Base-by-base conservation (phyloP, 2,797 vertebrate genomes). In the Coendou prehensilis region DNA sequence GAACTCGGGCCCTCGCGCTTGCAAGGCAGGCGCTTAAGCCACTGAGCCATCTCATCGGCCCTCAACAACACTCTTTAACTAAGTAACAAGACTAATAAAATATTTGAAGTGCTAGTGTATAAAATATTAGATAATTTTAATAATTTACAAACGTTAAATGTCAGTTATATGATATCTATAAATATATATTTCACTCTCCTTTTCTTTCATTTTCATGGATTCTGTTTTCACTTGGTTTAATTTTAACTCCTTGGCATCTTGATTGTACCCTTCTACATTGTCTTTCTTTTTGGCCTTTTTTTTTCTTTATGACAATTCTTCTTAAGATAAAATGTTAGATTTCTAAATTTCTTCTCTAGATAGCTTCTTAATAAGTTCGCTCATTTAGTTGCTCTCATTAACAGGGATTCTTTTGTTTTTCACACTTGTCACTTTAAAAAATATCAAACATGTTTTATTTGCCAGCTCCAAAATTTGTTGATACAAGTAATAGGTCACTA, bases 191-290 rank as follows among this genome's bases (percentile, higher is more conserved):
- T 54, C 14, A 86, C 23, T 30, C 84, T 89, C 64, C 0, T 52
- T 73, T 90, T 86, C 61, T 93, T 33, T 14, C 9, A 83, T 50
- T 82, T 71, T 57, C 64, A 71, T 61, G 52, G 33, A 86, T 93
- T 86, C 15, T 18, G 37, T 37, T 88, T 85, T 87, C 13, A 81
- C 50, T 33, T 89, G 4, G 6, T n/a, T 87, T 61, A 8, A 41
- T 73, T 89, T 41, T 61, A 78, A 78, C 79, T 63, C 3, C 9
- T 87, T 73, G 11, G 7, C 23, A 78, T 71, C 47, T 82, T 89
- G 23, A 57, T 0, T 33, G 8, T 28, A 28, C 26, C 20, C 13
- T n/a, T 69, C 50, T 45, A 63, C 88, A 37, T 37, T 76, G 28
- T 76, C 13, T 45, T 73, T 63, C 20, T n/a, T 82, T 91, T 87